Conservation (phyloP, 2,888 invertebrate species). For the Troides aeacus region DNA sequence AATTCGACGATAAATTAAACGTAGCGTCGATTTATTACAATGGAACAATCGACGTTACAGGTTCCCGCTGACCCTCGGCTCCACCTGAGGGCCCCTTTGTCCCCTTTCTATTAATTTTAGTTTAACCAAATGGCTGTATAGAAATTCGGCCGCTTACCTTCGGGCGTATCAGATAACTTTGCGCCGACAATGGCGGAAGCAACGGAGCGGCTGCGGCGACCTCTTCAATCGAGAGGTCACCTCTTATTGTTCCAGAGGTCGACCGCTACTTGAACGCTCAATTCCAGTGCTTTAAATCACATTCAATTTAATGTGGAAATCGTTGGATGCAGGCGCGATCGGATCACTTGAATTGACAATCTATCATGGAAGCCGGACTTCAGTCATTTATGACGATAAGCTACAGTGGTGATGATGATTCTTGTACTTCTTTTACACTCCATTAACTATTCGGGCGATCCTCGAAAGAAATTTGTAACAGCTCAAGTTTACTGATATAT, state of each 20-base stretch:
- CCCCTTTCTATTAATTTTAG: constrained; percentile 14
- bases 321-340: too few relatives aligned
- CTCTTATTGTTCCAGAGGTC: constrained; percentile 1
- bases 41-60: constrained; percentile 4
- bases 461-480: too few relatives aligned
- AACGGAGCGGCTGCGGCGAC: constrained; percentile 3
- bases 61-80: background rate
- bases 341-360: too few relatives aligned
- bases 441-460: too few relatives aligned
- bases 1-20: background rate
- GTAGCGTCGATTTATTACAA: background rate
- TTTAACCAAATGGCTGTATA: constrained; percentile 13
- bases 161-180: constrained; percentile 16
- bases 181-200: constrained; percentile 1
- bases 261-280: background rate
- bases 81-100: constrained; percentile 9
- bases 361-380: too few relatives aligned
- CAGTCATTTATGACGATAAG: too few relatives aligned
- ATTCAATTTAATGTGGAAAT: too few relatives aligned
- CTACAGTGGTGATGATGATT: too few relatives aligned
- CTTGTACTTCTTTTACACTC: too few relatives aligned
- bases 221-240: constrained; percentile 3
- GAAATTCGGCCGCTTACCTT: constrained; percentile 7
- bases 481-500: too few relatives aligned
- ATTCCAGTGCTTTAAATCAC: too few relatives aligned